These are phyloP conservation scores for Drosophila insularis DNA, from an alignment of 1,140 invertebrate genomes.

Conservation along the genomic window DNA sequence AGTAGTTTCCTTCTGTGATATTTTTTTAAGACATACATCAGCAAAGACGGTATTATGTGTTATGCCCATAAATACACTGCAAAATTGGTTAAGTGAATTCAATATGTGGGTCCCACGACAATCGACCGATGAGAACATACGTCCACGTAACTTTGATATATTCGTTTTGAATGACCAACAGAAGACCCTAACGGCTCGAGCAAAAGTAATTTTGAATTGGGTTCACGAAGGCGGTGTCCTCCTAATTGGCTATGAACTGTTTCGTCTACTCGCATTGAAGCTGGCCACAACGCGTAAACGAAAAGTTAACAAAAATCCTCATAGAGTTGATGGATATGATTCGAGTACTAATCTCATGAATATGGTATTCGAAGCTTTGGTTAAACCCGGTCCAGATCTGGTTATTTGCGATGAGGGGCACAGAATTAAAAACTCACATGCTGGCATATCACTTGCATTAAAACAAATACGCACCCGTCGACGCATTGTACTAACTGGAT, in stretches of 20 bases:
- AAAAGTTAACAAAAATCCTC: constrained; percentile 81
- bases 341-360: constrained; percentile 93
- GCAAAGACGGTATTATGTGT: constrained; percentile 96
- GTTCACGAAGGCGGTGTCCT: constrained; percentile 94
- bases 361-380: constrained; percentile 92
- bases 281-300: constrained; percentile 83
- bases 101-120: constrained; percentile 96
- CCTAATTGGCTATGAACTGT: constrained; percentile 98
- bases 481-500: constrained; percentile 95
- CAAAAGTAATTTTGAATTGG: constrained; percentile 93
- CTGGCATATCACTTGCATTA: constrained; percentile 94
- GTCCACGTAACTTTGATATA: constrained; percentile 92
- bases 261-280: constrained; percentile 92
- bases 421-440: constrained; percentile 97
- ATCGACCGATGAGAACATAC: constrained; percentile 82
- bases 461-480: constrained; percentile 96
- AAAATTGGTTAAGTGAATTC: constrained; percentile 99
- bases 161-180: constrained; percentile 97
- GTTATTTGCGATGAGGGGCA: constrained; percentile 98
- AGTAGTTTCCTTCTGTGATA: constrained; percentile 97
- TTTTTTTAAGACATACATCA: constrained; percentile 95
- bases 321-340: constrained; percentile 86
- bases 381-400: constrained; percentile 96
- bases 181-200: constrained; percentile 93
- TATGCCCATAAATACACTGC: constrained; percentile 99